These are phyloP conservation scores for Lithodes maja DNA, from an alignment of 2,888 invertebrate genomes.

Conservation along the genomic window DNA sequence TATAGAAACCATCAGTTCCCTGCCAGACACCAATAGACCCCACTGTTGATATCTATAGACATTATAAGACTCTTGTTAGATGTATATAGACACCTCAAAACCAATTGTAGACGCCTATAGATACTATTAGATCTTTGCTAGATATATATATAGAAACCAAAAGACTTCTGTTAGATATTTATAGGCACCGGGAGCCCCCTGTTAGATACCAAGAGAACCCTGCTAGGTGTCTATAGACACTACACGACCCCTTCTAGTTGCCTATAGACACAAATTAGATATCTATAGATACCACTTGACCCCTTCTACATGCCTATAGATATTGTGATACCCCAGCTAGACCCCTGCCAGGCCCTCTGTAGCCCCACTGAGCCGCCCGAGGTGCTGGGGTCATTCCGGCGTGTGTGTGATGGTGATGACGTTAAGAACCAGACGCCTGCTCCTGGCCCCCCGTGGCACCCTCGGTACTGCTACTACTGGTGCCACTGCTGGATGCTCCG, in stretches of 20 bases:
- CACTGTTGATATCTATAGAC: too few relatives aligned
- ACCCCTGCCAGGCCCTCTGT: neutral
- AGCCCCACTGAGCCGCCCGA: neutral
- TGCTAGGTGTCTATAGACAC: neutral
- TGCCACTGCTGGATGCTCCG: constrained; percentile 44
- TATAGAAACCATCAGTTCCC: too few relatives aligned
- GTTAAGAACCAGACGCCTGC: constrained; percentile 56
- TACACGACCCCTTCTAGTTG: neutral
- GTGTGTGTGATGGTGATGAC: constrained; percentile 1
- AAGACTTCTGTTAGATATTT: too few relatives aligned
- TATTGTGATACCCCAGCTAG: neutral
- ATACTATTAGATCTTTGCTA: too few relatives aligned
- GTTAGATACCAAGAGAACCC: too few relatives aligned
- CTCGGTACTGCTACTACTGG: constrained; percentile 41
- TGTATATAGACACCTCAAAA: too few relatives aligned
- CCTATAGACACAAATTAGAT: neutral
- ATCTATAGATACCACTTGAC: neutral
- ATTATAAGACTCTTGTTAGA: too few relatives aligned
- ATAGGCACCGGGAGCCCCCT: too few relatives aligned
- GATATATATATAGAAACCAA: too few relatives aligned
- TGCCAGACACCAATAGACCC: too few relatives aligned
- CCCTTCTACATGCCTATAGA: neutral
- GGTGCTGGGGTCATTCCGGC: neutral
- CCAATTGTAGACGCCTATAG: too few relatives aligned
- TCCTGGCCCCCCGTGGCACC: constrained; percentile 52